Conservation (phyloP, 2,888 invertebrate genomes). For the Opisthograptis luteolata region DNA sequence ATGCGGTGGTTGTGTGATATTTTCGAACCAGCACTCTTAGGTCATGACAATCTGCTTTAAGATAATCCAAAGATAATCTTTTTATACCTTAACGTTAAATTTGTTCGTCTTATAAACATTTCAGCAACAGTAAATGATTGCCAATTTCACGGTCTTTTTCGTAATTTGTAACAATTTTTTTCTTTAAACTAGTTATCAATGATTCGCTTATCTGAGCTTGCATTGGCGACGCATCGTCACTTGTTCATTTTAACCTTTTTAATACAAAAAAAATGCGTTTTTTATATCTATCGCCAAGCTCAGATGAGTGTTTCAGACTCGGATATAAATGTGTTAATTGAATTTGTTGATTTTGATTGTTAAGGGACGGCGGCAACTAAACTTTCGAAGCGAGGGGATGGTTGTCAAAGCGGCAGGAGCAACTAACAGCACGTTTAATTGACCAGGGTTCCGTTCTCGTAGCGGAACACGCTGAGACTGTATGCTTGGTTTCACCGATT, state of each 20-base stretch:
- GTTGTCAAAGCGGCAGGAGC: background rate
- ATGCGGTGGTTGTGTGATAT: slow-evolving; percentile 12
- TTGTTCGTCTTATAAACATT: too few species aligned
- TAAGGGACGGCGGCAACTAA: slow-evolving; percentile 23
- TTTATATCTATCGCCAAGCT: slow-evolving; percentile 5
- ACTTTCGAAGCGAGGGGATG: background rate
- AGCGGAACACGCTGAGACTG: background rate
- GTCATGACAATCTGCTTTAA: background rate
- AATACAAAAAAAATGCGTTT: background rate
- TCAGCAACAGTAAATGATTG: too few species aligned
- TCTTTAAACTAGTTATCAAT: background rate
- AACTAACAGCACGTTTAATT: background rate
- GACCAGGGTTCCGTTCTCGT: slow-evolving; percentile 1
- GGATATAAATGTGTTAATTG: too few species aligned
- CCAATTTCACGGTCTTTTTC: too few species aligned
- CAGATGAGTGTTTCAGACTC: slow-evolving; percentile 2
- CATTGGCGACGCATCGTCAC: slow-evolving; percentile 14
- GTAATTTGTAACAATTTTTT: too few species aligned
- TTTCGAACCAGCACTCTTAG: background rate
- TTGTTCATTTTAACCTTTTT: background rate
- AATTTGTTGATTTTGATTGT: slow-evolving; percentile 11
- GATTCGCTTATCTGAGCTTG: slow-evolving; percentile 11
- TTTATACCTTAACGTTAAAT: too few species aligned
- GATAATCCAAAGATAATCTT: background rate
- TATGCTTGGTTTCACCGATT: slow-evolving; percentile 5